Conservation (phyloP, 2,888 invertebrate species). For the Lypha dubia region DNA sequence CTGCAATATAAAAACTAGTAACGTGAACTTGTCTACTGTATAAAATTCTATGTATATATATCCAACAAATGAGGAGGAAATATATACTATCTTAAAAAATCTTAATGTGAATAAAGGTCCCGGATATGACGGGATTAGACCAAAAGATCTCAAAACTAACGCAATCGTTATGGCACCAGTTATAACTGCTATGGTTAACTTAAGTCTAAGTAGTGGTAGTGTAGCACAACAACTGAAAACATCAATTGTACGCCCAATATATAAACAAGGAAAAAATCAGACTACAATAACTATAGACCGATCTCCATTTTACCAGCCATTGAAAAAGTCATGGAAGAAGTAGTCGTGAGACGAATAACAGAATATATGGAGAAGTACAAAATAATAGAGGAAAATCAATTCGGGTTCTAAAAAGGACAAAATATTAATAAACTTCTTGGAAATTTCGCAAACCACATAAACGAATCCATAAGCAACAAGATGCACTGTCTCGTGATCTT, state of each 20-base stretch:
- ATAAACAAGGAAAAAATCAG: background rate
- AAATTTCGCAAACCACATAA: background rate
- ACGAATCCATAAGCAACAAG: background rate
- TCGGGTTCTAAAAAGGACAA: constrained; percentile 5
- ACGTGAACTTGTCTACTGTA: background rate
- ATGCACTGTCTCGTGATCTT: background rate
- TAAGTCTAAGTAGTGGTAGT: background rate
- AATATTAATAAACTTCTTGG: constrained; percentile 7
- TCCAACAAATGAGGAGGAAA: background rate
- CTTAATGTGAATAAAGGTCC: background rate
- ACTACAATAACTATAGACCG: constrained; percentile 1
- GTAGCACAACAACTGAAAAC: constrained; percentile 3
- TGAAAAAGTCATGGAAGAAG: background rate
- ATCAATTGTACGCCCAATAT: background rate
- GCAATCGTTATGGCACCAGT: background rate
- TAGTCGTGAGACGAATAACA: background rate
- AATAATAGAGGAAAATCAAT: background rate
- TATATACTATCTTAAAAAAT: background rate
- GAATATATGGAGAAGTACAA: background rate
- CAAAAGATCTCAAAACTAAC: background rate
- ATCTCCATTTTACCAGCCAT: constrained; percentile 5
- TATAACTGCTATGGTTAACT: background rate
- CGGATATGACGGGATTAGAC: background rate
- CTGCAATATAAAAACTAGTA: background rate
- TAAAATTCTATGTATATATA: background rate